Evolutionary conservation across 2,113 vertebrate genomes (phyloP).

Genomic region (Hypanus sabinus): DNA sequence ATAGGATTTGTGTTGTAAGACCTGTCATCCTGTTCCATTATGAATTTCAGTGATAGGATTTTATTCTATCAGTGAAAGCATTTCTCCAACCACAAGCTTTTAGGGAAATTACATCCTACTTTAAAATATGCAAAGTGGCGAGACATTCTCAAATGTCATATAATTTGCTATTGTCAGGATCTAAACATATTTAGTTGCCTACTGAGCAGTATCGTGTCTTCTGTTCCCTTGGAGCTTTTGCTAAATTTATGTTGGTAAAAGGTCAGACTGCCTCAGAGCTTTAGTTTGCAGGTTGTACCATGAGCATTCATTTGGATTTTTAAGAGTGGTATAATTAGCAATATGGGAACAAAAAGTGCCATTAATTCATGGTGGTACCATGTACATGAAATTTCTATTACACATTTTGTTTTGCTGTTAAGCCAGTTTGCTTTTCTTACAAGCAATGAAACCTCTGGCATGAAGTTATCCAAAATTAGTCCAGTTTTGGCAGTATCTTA

Average conservation of each 20-base stretch:
- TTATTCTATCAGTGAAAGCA: neutral
- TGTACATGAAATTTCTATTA: neutral
- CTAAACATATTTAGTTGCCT: slow-evolving; percentile 31
- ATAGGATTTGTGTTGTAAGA: slow-evolving; percentile 5
- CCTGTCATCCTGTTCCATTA: slow-evolving; percentile 12
- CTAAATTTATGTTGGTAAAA: slow-evolving; percentile 9
- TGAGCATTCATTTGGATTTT: neutral
- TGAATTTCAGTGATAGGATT: neutral
- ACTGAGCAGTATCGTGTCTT: neutral
- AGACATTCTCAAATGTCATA: neutral
- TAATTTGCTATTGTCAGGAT: slow-evolving; percentile 12
- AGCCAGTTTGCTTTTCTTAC: neutral
- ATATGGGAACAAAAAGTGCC: neutral
- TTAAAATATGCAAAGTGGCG: slow-evolving; percentile 12
- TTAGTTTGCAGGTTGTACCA: neutral
- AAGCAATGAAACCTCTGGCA: neutral
- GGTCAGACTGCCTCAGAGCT: neutral
- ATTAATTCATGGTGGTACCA: neutral
- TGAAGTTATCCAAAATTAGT: neutral
- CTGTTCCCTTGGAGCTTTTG: neutral
- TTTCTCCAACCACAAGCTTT: slow-evolving; percentile 16
- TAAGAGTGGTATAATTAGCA: neutral
- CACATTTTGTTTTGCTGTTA: neutral
- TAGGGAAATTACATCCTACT: neutral
- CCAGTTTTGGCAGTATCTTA: neutral